Conservation (phyloP, 2,113 vertebrate genomes). For the Anarrhichthys ocellatus region DNA sequence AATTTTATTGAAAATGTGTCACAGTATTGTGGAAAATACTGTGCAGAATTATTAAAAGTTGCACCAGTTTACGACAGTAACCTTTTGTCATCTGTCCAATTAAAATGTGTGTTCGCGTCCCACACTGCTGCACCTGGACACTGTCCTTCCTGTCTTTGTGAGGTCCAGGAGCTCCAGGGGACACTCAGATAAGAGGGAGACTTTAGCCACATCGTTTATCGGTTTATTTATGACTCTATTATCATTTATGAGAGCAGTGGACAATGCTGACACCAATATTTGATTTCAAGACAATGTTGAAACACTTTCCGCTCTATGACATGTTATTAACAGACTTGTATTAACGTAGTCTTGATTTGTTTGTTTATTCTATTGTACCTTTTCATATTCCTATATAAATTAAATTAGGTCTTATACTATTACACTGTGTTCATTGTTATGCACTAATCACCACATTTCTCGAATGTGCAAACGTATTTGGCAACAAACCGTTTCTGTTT, state of each 20-base stretch:
- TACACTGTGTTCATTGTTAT: not conserved
- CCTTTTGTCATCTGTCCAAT: slow-evolving; percentile 1
- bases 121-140: not conserved
- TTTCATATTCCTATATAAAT: not conserved
- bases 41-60: not conserved
- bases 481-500: too few species aligned
- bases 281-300: too few species aligned
- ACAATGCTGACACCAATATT: not conserved
- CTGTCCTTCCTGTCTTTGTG: slow-evolving; percentile 25
- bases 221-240: slow-evolving; percentile 19
- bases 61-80: not conserved
- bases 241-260: not conserved
- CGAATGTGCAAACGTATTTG: too few species aligned
- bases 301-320: not conserved
- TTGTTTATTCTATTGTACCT: not conserved
- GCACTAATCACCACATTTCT: not conserved
- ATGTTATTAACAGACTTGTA: not conserved
- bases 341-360: too few species aligned
- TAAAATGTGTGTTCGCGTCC: slow-evolving; percentile 7
- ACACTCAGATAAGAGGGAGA: not conserved
- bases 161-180: not conserved
- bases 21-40: not conserved
- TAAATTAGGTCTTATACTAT: not conserved
- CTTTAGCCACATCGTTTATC: slow-evolving; percentile 22
- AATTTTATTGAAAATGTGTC: too few species aligned